These are phyloP conservation scores for Mionectes macconnelli DNA, from an alignment of 2,113 vertebrate genomes.

Conservation along the genomic window DNA sequence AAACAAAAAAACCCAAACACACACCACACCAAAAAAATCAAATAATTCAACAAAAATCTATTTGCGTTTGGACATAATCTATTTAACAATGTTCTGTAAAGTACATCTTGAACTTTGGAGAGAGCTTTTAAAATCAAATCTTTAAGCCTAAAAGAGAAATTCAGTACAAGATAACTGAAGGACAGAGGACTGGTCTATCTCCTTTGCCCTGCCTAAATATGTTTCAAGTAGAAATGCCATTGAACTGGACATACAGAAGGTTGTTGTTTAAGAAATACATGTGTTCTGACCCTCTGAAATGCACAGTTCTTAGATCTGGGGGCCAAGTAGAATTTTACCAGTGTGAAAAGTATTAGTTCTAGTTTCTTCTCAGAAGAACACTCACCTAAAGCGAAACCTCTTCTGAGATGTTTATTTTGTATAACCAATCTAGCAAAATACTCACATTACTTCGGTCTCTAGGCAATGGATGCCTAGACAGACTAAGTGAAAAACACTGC, in stretches of 20 bases:
- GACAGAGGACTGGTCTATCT: background rate
- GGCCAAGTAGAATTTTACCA: background rate
- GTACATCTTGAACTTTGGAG: background rate
- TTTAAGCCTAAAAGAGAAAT: background rate
- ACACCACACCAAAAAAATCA: background rate
- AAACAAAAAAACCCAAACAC: no score
- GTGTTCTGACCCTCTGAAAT: background rate
- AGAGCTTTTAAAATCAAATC: background rate
- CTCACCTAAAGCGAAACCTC: background rate
- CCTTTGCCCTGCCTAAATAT: background rate
- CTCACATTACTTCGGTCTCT: background rate
- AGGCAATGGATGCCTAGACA: background rate
- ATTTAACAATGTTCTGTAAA: background rate
- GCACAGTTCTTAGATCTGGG: background rate
- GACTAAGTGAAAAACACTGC: background rate
- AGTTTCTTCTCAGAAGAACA: background rate
- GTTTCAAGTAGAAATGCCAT: background rate
- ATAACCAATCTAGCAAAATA: background rate
- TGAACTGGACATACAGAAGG: background rate
- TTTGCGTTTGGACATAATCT: background rate
- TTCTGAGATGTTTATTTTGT: background rate
- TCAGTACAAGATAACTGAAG: background rate
- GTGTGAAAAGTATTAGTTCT: background rate
- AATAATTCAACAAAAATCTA: background rate
- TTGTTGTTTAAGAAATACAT: background rate